Conservation (phyloP, 2,797 vertebrate species). For the Adrianichthys oophorus region DNA sequence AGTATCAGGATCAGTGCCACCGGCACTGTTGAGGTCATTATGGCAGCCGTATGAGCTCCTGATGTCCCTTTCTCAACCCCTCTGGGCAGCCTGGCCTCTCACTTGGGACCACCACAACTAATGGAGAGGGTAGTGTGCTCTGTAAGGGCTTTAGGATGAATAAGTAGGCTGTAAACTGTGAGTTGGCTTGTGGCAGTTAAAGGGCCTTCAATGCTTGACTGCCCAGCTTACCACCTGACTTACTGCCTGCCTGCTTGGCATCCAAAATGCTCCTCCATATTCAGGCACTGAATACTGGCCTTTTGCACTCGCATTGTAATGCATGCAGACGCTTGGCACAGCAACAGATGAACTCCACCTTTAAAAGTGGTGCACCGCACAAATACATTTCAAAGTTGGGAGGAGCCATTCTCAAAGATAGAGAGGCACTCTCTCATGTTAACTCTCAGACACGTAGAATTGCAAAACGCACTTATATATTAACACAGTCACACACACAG, state of each 20-base stretch:
- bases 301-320: slow-evolving; percentile 72
- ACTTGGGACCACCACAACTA: slow-evolving; percentile 69
- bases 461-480: slow-evolving; percentile 52
- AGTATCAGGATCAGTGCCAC: slow-evolving; percentile 72
- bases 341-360: slow-evolving; percentile 61
- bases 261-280: slow-evolving; percentile 59
- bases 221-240: slow-evolving; percentile 66
- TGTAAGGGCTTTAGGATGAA: slow-evolving; percentile 67
- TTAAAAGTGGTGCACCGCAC: slow-evolving; percentile 56
- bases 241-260: slow-evolving; percentile 65
- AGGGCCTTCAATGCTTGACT: slow-evolving; percentile 68
- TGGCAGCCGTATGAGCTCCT: slow-evolving; percentile 68
- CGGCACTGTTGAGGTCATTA: slow-evolving; percentile 71
- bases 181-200: slow-evolving; percentile 72
- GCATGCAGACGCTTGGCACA: slow-evolving; percentile 64
- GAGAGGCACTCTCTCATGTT: slow-evolving; percentile 50
- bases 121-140: slow-evolving; percentile 69
- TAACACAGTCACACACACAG: slow-evolving; percentile 47
- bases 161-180: slow-evolving; percentile 73
- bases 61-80: slow-evolving; percentile 67
- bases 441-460: slow-evolving; percentile 47
- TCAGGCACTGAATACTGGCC: slow-evolving; percentile 61
- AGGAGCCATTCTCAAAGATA: slow-evolving; percentile 57
- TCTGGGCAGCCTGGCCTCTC: slow-evolving; percentile 62
- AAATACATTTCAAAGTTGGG: slow-evolving; percentile 64